These are phyloP conservation scores for Scolanthus callimorphus DNA, from an alignment of 92 coral and sea anemone species.

Conservation along the genomic window DNA sequence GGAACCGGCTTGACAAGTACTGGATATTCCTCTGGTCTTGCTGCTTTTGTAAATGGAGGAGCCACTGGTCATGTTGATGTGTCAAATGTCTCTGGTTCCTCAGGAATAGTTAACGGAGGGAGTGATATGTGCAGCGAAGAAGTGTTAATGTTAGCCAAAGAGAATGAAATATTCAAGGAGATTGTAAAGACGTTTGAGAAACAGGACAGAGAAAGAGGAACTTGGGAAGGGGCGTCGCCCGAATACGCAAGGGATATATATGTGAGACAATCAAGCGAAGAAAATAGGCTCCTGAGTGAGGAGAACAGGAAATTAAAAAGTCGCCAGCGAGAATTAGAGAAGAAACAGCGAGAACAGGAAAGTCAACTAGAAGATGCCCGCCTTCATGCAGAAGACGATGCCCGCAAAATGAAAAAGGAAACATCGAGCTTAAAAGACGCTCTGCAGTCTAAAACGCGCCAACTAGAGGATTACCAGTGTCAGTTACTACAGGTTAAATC, in stretches of 20 bases:
- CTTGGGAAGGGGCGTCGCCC: slow-evolving; percentile 5
- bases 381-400: slow-evolving; percentile 46
- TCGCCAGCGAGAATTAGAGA: slow-evolving; percentile 63
- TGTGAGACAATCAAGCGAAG: slow-evolving; percentile 25
- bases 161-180: slow-evolving; percentile 64
- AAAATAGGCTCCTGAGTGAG: slow-evolving; percentile 38
- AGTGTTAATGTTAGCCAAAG: slow-evolving; percentile 56
- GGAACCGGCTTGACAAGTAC: neutral
- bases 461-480: slow-evolving; percentile 44
- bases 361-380: slow-evolving; percentile 42
- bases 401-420: slow-evolving; percentile 40
- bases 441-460: slow-evolving; percentile 34
- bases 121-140: slow-evolving; percentile 49
- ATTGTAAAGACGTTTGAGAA: slow-evolving; percentile 59
- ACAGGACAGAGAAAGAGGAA: slow-evolving; percentile 31
- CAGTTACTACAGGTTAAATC: slow-evolving; percentile 47
- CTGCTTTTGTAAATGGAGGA: neutral
- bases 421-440: slow-evolving; percentile 50
- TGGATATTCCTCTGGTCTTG: neutral
- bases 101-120: neutral
- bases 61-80: neutral
- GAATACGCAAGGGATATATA: slow-evolving; percentile 15
- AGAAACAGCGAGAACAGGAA: slow-evolving; percentile 48
- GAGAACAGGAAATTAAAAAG: slow-evolving; percentile 61
- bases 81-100: neutral